Evolutionary conservation across 2,113 vertebrate species (phyloP).

Genomic region (Taxidea taxus): DNA sequence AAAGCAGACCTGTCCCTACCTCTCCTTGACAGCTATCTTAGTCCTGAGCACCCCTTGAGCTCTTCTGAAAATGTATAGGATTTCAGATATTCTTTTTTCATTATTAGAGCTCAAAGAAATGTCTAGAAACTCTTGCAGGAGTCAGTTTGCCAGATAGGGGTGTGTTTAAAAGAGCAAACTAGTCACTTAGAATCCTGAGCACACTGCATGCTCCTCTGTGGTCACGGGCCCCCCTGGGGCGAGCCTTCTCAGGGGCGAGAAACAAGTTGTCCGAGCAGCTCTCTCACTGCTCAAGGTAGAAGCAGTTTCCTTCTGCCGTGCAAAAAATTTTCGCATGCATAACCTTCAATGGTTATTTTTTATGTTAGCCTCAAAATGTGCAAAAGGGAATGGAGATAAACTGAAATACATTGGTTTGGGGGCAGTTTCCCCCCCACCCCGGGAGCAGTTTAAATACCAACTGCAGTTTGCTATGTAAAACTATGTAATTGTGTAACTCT

Average conservation of each 20-base stretch:
- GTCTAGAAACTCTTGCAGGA: neutral
- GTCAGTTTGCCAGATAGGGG: neutral
- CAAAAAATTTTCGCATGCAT: neutral
- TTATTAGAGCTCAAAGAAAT: neutral
- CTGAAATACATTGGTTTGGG: neutral
- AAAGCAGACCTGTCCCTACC: neutral
- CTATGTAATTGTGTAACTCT: neutral
- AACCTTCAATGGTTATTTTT: neutral
- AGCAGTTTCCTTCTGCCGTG: neutral
- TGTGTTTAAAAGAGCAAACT: neutral
- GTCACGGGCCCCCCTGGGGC: accelerated
- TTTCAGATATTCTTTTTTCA: neutral
- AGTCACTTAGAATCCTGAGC: too few species aligned
- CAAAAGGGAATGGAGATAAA: neutral
- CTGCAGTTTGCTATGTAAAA: neutral
- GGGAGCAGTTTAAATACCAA: neutral
- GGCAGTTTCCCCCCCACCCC: neutral
- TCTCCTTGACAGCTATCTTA: neutral
- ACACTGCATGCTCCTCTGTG: accelerated
- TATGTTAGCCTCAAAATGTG: neutral
- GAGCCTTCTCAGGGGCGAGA: neutral
- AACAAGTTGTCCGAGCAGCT: neutral
- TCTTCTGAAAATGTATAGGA: neutral
- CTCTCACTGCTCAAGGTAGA: neutral
- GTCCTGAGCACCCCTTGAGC: neutral